Percentiles rank a stretch among this genome's conserved stretches.
Evolutionary conservation across 2,797 vertebrate species (phyloP).

Genomic region (Australoheros facetus): DNA sequence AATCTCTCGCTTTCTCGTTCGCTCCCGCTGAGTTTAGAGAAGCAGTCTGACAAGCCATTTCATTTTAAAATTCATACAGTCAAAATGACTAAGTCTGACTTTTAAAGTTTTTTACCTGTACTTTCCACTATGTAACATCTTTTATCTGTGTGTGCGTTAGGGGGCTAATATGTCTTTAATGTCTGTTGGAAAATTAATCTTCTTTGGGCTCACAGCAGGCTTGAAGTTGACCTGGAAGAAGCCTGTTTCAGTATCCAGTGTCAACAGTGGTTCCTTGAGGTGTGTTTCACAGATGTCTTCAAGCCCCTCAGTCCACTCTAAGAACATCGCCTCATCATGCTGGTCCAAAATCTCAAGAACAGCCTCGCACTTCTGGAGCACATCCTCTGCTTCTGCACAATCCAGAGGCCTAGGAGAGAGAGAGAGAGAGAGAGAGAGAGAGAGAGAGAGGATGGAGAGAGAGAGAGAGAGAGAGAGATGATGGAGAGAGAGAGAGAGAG

Average conservation of each 20-base stretch:
- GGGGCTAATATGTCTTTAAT: neutral
- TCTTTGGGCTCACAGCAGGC: constrained; percentile 72
- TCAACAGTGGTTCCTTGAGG: constrained; percentile 76
- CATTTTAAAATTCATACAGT: neutral
- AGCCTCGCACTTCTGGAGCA: constrained; percentile 80
- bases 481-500: neutral
- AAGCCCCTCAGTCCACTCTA: constrained; percentile 75
- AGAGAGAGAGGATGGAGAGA: too few species aligned
- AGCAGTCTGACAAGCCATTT: neutral
- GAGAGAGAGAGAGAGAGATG: too few species aligned
- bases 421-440: neutral
- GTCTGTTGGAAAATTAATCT: neutral
- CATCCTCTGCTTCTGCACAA: constrained; percentile 70
- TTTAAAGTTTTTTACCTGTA: neutral
- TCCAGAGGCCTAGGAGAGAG: constrained; percentile 69
- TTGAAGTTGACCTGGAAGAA: constrained; percentile 81
- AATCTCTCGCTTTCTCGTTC: neutral
- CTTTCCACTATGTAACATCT: neutral
- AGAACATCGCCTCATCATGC: constrained; percentile 73
- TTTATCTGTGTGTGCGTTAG: neutral
- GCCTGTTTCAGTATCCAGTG: constrained; percentile 62
- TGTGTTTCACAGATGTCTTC: constrained; percentile 75
- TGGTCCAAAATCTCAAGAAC: constrained; percentile 78
- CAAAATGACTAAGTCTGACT: neutral
- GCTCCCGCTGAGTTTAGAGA: neutral